A percentile compares a stretch with the other conserved stretches of the same genome.
Evolutionary conservation across 2,888 invertebrate species (phyloP).

Genomic region (Lingula anatina): DNA sequence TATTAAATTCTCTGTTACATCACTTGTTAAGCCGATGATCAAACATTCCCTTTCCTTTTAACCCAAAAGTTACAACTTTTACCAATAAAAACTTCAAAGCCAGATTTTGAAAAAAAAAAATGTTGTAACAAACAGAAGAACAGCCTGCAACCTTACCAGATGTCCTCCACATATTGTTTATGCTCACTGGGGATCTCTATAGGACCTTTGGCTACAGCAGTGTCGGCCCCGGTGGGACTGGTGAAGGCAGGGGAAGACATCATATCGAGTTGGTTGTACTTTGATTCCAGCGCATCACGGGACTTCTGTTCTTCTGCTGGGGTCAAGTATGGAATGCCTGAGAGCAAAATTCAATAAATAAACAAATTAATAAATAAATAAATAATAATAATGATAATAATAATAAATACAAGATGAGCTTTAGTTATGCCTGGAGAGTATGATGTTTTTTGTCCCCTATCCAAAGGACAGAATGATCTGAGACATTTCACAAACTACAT

Average conservation of each 20-base stretch:
- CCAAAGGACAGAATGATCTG: no score
- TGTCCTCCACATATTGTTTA: slow-evolving; percentile 42
- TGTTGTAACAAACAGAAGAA: background rate
- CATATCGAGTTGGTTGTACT: slow-evolving; percentile 53
- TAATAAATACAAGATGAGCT: no score
- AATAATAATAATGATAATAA: background rate
- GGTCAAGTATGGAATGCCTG: slow-evolving; percentile 74
- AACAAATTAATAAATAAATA: slow-evolving; percentile 2
- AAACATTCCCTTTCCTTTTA: slow-evolving; percentile 23
- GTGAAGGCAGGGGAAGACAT: slow-evolving; percentile 32
- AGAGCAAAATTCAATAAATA: slow-evolving; percentile 11
- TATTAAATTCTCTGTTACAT: no score
- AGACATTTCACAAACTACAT: no score
- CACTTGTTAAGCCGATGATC: background rate
- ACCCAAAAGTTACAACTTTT: no score
- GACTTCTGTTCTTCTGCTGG: slow-evolving; percentile 62
- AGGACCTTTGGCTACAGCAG: slow-evolving; percentile 28
- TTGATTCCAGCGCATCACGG: slow-evolving; percentile 61
- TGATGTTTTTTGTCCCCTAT: no score
- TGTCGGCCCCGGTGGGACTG: slow-evolving; percentile 19
- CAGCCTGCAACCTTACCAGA: slow-evolving; percentile 27
- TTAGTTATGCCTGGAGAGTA: no score
- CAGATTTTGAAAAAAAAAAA: background rate
- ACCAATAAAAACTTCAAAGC: background rate
- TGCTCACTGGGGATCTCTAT: slow-evolving; percentile 48